These are phyloP conservation scores for Ochropleura leucogaster DNA, from an alignment of 2,888 invertebrate species.

Conservation along the genomic window DNA sequence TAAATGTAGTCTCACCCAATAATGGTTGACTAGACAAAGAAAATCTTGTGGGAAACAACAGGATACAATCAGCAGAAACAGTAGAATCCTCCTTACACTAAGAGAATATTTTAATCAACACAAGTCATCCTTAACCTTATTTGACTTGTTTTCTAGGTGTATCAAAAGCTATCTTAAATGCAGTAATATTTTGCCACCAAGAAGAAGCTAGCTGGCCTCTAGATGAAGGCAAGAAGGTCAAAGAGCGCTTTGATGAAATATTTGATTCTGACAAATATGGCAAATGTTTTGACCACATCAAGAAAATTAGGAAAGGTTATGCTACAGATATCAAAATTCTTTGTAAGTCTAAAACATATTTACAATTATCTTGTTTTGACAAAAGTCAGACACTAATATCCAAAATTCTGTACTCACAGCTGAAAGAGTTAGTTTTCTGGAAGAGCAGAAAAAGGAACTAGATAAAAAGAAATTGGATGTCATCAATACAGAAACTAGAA, in stretches of 20 bases:
- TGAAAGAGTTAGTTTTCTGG: slow-evolving; percentile 87
- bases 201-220: slow-evolving; percentile 99
- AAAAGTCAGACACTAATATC: neutral
- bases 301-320: slow-evolving; percentile 92
- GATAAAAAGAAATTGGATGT: slow-evolving; percentile 91
- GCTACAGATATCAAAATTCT: slow-evolving; percentile 88
- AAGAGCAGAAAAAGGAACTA: slow-evolving; percentile 91
- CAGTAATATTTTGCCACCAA: slow-evolving; percentile 99
- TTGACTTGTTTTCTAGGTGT: slow-evolving; percentile 93
- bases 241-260: slow-evolving; percentile 99
- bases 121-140: neutral
- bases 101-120: neutral
- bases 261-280: slow-evolving; percentile 98
- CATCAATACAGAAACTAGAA: slow-evolving; percentile 91
- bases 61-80: neutral
- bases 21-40: too few species aligned
- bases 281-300: slow-evolving; percentile 95
- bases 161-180: slow-evolving; percentile 97
- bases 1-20: neutral
- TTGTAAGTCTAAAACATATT: slow-evolving; percentile 73
- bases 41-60: too few species aligned
- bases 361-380: neutral
- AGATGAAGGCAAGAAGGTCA: slow-evolving; percentile 97
- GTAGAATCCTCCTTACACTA: neutral
- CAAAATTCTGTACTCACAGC: slow-evolving; percentile 74